These are phyloP conservation scores for Tragelaphus buxtoni DNA, from an alignment of 2,113 vertebrate genomes.

Conservation along the genomic window DNA sequence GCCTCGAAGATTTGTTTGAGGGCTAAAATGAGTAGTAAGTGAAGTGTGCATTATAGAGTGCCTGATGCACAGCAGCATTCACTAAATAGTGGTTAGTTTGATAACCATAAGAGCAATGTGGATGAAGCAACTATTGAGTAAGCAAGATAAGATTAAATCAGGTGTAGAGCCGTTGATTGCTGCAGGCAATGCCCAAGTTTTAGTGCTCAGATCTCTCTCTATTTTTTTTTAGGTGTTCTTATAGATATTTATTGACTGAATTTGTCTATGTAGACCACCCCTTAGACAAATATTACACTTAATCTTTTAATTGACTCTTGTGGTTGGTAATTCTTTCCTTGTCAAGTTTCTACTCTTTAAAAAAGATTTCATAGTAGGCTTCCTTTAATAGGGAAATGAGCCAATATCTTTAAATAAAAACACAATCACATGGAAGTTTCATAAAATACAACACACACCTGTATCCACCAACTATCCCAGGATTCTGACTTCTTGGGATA, in stretches of 20 bases:
- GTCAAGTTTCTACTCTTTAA: slow-evolving; percentile 20
- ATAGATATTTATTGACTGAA: not conserved
- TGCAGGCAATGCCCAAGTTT: not conserved
- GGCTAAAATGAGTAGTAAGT: not conserved
- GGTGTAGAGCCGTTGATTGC: not conserved
- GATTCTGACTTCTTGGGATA: slow-evolving; percentile 49
- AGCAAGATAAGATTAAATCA: not conserved
- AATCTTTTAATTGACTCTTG: not conserved
- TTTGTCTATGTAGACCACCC: not conserved
- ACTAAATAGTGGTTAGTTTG: slow-evolving; percentile 5
- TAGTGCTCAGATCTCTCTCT: not conserved
- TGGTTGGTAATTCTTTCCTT: slow-evolving; percentile 30
- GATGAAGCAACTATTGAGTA: not conserved
- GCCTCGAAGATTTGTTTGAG: not conserved
- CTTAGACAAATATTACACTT: slow-evolving; percentile 15
- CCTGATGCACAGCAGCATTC: not conserved
- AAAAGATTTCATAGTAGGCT: slow-evolving; percentile 37
- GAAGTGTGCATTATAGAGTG: not conserved
- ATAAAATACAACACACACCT: slow-evolving; percentile 58
- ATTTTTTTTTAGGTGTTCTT: not conserved
- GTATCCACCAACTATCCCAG: slow-evolving; percentile 33
- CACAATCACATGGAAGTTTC: slow-evolving; percentile 37
- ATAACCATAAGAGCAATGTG: not conserved
- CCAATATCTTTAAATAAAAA: slow-evolving; percentile 58
- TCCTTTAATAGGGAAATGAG: slow-evolving; percentile 22